A percentile compares a stretch with the other conserved stretches of the same genome.
phyloP scores from a whole-genome alignment of 2,888 invertebrate species.

The Stictocephala bisonia region DNA sequence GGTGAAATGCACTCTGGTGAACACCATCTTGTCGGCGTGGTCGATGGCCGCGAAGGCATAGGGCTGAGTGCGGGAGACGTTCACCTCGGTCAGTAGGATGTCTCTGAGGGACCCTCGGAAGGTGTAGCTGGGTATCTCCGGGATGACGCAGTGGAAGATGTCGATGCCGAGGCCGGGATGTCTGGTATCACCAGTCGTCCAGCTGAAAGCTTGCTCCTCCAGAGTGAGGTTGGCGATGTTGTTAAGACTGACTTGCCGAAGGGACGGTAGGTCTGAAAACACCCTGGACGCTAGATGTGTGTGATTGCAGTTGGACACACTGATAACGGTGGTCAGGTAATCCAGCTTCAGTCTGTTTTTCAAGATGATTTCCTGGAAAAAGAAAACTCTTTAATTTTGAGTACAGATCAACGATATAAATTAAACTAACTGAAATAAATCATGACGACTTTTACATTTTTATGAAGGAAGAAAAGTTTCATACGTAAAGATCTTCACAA shows the following conservation, averaged over 20 bases:
- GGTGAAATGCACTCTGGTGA: constrained; percentile 72
- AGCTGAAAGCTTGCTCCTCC: constrained; percentile 71
- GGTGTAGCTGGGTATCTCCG: constrained; percentile 68
- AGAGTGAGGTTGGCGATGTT: constrained; percentile 74
- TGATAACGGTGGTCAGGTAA: constrained; percentile 68
- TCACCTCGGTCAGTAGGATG: constrained; percentile 73
- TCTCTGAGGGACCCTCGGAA: constrained; percentile 72
- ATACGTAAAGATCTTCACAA: too few relatives aligned
- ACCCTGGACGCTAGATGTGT: constrained; percentile 72
- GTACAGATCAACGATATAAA: too few relatives aligned
- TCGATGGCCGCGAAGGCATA: constrained; percentile 81
- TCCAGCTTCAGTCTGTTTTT: background rate
- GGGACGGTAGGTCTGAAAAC: constrained; percentile 70
- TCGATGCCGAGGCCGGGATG: constrained; percentile 64
- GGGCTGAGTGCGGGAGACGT: constrained; percentile 72
- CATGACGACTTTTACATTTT: too few relatives aligned
- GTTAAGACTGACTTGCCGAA: constrained; percentile 73
- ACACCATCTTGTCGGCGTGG: constrained; percentile 72
- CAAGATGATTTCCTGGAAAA: constrained; percentile 16
- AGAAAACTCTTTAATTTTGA: too few relatives aligned
- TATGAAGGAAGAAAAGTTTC: too few relatives aligned
- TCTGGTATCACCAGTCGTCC: constrained; percentile 64
- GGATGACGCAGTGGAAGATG: constrained; percentile 65
- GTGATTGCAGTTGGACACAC: constrained; percentile 74
- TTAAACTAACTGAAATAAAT: too few relatives aligned